phyloP scores from a whole-genome alignment of 1,140 invertebrate genomes.

The Bombyx mori region DNA sequence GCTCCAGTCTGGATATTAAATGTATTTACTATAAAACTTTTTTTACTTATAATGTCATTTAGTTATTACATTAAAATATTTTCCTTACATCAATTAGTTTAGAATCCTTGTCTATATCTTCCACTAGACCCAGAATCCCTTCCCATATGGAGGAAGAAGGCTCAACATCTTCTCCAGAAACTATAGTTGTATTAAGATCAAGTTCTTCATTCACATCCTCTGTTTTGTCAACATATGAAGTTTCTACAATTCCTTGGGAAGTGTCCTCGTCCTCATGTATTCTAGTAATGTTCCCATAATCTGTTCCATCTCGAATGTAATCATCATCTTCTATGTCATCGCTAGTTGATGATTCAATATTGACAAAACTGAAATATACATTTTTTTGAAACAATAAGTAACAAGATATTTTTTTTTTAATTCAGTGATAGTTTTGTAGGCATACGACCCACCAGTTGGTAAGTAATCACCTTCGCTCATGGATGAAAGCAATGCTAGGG shows the following conservation, averaged over 20 bases:
- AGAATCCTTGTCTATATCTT: slow-evolving; percentile 50
- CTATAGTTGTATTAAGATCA: slow-evolving; percentile 52
- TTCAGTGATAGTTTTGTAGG: too few relatives aligned
- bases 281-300: slow-evolving; percentile 59
- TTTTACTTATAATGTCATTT: too few relatives aligned
- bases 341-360: slow-evolving; percentile 78
- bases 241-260: slow-evolving; percentile 39
- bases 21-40: too few relatives aligned
- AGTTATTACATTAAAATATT: not conserved
- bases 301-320: slow-evolving; percentile 54
- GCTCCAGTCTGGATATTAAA: too few relatives aligned
- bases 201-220: slow-evolving; percentile 16
- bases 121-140: slow-evolving; percentile 58
- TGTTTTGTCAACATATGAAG: slow-evolving; percentile 34
- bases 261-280: slow-evolving; percentile 38
- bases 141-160: slow-evolving; percentile 51
- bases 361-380: slow-evolving; percentile 72
- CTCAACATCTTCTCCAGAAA: slow-evolving; percentile 39
- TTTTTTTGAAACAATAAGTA: too few relatives aligned
- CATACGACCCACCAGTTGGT: too few relatives aligned
- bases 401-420: too few relatives aligned
- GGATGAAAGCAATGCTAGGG: too few relatives aligned
- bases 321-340: slow-evolving; percentile 56
- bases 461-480: too few relatives aligned
- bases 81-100: slow-evolving; percentile 50